Percentiles rank a stretch among this genome's conserved stretches.
phyloP scores from a whole-genome alignment of 2,888 invertebrate species.

The Ennomos erosarius region DNA sequence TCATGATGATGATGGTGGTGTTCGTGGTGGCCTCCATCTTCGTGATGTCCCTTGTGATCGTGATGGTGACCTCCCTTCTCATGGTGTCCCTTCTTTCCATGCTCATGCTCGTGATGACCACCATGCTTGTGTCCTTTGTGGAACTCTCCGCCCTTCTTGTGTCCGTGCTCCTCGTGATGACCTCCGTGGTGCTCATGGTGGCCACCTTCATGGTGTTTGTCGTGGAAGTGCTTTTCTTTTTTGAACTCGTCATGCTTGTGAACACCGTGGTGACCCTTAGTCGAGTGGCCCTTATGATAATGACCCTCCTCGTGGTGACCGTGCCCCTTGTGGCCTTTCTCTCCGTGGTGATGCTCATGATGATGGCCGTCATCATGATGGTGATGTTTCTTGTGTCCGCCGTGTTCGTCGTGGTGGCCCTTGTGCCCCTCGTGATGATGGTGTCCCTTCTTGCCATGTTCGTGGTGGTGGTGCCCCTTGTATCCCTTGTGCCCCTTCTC shows the following conservation, averaged over 20 bases:
- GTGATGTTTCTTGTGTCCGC: constrained; percentile 88
- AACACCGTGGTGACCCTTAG: constrained; percentile 93
- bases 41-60: constrained; percentile 92
- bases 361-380: constrained; percentile 88
- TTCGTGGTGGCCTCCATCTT: constrained; percentile 91
- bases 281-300: constrained; percentile 93
- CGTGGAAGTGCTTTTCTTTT: constrained; percentile 94
- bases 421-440: constrained; percentile 89
- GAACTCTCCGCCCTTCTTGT: constrained; percentile 92
- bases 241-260: constrained; percentile 94
- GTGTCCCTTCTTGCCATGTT: constrained; percentile 90
- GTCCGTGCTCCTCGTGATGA: constrained; percentile 91
- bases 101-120: constrained; percentile 91
- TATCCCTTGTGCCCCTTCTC: constrained; percentile 92
- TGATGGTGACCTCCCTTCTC: constrained; percentile 93
- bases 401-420: constrained; percentile 87
- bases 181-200: constrained; percentile 93
- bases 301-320: constrained; percentile 86
- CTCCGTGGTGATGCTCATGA: constrained; percentile 87
- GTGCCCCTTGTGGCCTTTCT: constrained; percentile 87
- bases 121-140: constrained; percentile 93
- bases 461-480: constrained; percentile 86
- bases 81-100: constrained; percentile 92
- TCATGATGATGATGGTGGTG: constrained; percentile 91
- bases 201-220: constrained; percentile 92